Base-by-base conservation (phyloP, 1,140 invertebrate genomes). In the Episyrphus balteatus region DNA sequence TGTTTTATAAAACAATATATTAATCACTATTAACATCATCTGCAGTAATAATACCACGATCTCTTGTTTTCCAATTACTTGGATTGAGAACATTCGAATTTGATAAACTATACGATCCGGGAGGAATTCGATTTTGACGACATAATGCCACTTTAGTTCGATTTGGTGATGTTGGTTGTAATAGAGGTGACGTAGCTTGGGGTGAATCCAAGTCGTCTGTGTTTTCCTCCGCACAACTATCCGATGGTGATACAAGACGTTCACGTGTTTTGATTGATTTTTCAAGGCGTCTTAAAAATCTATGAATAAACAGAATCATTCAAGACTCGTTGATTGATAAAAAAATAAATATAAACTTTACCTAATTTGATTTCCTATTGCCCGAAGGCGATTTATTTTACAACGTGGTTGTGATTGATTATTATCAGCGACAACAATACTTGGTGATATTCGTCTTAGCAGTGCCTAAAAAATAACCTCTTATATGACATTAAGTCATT, bases 351-450 rank as follows among this genome's bases (percentile, higher is more conserved):
- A 41, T 12, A 0, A 18, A 32, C 33, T 9, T 61, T 61, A 80
- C 81, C 81, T 77, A 58, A 83, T 83, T 69, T 83, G 81, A 66
- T 82, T 76, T 51, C 80, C 78, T 47, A 83, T 82, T 10, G 79
- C 78, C 51, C 77, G 69, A 55, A 83, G 62, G 43, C 78, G 73
- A 63, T 74, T 80, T 32, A 81, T 68, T 69, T 81, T 81, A 38
- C 66, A 68, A 43, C 45, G 48, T 19, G 65, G 58, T 21, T 69
- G 73, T 12, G 61, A 69, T 36, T 70, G 62, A 18, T 69, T 70
- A 32, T 75, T 73, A 72, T 76, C 66, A 42, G 51, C 42, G 15
- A 40, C 49, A 17, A 51, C 52, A 47, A 49, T 51, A 12, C 49
- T 51, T 15, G 46, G 48, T 69, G 70, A 47, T 8, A 52, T 52